Evolutionary conservation across 2,888 invertebrate species (phyloP).

Genomic region (Alcis repandata): DNA sequence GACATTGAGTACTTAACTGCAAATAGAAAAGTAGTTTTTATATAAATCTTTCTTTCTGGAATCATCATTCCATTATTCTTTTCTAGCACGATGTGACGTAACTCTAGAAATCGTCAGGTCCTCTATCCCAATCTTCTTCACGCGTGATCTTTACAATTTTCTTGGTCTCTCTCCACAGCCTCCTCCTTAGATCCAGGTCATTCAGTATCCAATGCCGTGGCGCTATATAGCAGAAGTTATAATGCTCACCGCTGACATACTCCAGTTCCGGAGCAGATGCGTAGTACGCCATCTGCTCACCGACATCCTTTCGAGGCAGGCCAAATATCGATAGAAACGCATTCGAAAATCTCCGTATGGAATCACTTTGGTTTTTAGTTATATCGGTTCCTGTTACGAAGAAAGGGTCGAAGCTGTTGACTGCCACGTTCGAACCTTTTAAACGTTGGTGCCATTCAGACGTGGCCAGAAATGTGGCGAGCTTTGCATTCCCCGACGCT

Average conservation of each 20-base stretch:
- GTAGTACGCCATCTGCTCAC: constrained; percentile 66
- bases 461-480: constrained; percentile 88
- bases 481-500: constrained; percentile 78
- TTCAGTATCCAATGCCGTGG: constrained; percentile 66
- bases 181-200: constrained; percentile 59
- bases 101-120: not conserved
- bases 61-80: too few species aligned
- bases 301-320: constrained; percentile 68
- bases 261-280: constrained; percentile 64
- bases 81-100: too few species aligned
- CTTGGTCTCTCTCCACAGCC: constrained; percentile 72
- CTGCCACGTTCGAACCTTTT: constrained; percentile 87
- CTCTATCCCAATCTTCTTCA: constrained; percentile 52
- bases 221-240: constrained; percentile 68
- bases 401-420: constrained; percentile 88
- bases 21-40: too few species aligned
- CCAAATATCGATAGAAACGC: constrained; percentile 65
- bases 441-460: constrained; percentile 86
- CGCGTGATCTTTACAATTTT: constrained; percentile 62
- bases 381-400: constrained; percentile 71
- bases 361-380: constrained; percentile 57
- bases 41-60: too few species aligned
- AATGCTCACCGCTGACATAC: constrained; percentile 66
- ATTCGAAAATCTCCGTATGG: constrained; percentile 55
- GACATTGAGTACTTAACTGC: too few species aligned